Conservation (phyloP, 2,888 invertebrate genomes). For the Calephelis perditalis region DNA sequence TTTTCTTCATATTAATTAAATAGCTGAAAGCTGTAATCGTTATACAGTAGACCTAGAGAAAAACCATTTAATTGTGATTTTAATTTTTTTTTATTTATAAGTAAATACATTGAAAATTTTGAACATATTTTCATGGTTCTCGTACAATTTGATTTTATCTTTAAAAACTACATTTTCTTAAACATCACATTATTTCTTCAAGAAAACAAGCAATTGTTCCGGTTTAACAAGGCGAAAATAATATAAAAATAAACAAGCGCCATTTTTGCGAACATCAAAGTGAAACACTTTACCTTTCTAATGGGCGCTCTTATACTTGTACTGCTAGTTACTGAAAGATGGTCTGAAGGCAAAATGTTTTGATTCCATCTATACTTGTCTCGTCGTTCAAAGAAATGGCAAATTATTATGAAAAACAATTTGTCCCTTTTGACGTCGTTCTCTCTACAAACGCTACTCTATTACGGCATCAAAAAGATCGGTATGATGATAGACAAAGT, state of each 20-base stretch:
- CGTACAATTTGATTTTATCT: too few species aligned
- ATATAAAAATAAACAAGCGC: not conserved
- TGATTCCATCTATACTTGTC: slow-evolving; percentile 13
- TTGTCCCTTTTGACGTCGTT: slow-evolving; percentile 11
- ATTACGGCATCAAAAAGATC: slow-evolving; percentile 14
- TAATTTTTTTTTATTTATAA: too few species aligned
- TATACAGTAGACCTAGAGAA: too few species aligned
- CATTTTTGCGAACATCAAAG: slow-evolving; percentile 4
- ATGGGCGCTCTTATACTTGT: not conserved
- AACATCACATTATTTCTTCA: too few species aligned
- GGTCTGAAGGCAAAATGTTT: slow-evolving; percentile 15
- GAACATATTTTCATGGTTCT: too few species aligned
- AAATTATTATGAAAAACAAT: slow-evolving; percentile 17
- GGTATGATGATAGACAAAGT: slow-evolving; percentile 9
- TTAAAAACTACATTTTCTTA: too few species aligned
- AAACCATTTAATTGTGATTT: too few species aligned
- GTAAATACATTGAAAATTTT: too few species aligned
- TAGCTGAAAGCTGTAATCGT: too few species aligned
- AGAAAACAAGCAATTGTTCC: too few species aligned
- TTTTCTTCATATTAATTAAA: too few species aligned
- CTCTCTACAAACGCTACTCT: slow-evolving; percentile 13
- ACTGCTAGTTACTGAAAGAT: slow-evolving; percentile 1
- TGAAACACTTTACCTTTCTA: slow-evolving; percentile 1
- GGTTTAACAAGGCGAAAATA: too few species aligned
- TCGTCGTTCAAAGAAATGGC: slow-evolving; percentile 15